Percentiles rank a stretch among this genome's conserved stretches.
phyloP scores from a whole-genome alignment of 2,113 vertebrate genomes.

The Alexandromys fortis region DNA sequence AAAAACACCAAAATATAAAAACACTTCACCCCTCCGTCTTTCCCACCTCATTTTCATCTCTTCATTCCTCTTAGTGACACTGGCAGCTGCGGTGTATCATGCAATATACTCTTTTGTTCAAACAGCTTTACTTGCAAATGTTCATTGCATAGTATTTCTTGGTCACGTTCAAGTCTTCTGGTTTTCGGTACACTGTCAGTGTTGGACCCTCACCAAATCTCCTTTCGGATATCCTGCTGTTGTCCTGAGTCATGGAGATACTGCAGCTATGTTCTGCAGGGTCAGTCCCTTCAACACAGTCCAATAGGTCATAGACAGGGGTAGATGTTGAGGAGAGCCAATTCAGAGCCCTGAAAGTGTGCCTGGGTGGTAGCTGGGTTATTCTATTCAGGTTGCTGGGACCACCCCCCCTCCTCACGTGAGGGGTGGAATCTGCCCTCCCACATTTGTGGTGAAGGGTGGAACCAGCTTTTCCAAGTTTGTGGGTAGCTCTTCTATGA shows the following conservation, averaged over 20 bases:
- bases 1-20: neutral
- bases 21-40: neutral
- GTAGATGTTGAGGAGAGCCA: neutral
- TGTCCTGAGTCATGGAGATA: neutral
- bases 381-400: neutral
- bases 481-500: neutral
- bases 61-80: neutral
- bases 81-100: neutral
- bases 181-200: neutral
- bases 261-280: neutral
- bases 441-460: neutral
- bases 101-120: neutral
- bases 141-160: too few relatives aligned
- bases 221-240: neutral
- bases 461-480: neutral
- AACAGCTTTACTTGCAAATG: too few relatives aligned
- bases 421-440: neutral
- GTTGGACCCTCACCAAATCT: neutral
- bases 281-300: neutral
- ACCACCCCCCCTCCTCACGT: too few relatives aligned
- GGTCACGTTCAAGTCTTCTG: too few relatives aligned
- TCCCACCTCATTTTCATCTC: too few relatives aligned
- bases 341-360: neutral
- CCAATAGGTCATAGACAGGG: neutral
- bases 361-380: neutral